phyloP scores from a whole-genome alignment of 1,140 invertebrate species.

The Nebria ingens region DNA sequence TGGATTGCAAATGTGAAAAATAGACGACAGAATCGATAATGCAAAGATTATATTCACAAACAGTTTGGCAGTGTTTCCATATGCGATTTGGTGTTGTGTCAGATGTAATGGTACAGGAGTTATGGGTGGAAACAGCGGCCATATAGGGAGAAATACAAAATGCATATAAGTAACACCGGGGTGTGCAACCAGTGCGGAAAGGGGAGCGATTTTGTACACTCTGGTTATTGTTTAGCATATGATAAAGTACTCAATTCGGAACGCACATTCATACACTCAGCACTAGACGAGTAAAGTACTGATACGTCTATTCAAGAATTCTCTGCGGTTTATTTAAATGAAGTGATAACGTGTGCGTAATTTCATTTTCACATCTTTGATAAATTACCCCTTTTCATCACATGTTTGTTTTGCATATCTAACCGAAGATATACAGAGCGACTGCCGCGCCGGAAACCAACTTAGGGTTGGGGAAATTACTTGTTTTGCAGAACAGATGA shows the following conservation, averaged over 20 bases:
- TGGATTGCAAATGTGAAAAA: background rate
- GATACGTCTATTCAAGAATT: slow-evolving; percentile 4
- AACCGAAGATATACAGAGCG: slow-evolving; percentile 11
- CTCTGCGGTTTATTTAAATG: slow-evolving; percentile 15
- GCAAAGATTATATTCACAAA: background rate
- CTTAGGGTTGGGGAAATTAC: too few species aligned
- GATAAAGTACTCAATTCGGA: background rate
- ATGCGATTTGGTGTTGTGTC: background rate
- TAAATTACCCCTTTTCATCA: slow-evolving; percentile 15
- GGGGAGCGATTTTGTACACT: background rate
- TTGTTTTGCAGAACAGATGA: too few species aligned
- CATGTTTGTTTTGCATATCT: slow-evolving; percentile 14
- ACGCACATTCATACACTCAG: background rate
- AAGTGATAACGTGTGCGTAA: slow-evolving; percentile 12
- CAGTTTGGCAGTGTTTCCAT: background rate
- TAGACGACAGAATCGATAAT: background rate
- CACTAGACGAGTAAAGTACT: background rate
- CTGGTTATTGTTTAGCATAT: background rate
- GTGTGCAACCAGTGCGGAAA: background rate
- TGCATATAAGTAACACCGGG: too few species aligned
- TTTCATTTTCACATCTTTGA: slow-evolving; percentile 16
- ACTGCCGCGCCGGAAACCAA: too few species aligned
- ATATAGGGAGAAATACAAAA: too few species aligned
- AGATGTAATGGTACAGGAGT: background rate
- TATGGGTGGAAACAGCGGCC: too few species aligned